Base-by-base conservation (phyloP, 2,113 vertebrate genomes). In the Macquaria australasica region DNA sequence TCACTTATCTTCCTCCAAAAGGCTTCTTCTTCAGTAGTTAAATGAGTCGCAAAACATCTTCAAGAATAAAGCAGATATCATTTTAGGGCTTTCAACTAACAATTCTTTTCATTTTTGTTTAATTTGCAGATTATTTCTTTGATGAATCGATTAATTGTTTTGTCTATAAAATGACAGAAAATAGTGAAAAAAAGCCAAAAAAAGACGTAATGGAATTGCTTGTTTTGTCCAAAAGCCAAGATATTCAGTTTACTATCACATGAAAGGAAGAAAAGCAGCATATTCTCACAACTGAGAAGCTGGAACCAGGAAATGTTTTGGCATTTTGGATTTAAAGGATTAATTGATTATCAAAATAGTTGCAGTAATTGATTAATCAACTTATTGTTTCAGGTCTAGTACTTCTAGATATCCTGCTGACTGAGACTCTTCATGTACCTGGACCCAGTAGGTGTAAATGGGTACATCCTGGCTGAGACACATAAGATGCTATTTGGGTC, bases 401-500 rank as follows among this genome's bases (percentile, higher is more conserved):
- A 8, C 43, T 28, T 48, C 1, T n/a, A n/a, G 28, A 34, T 23
- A 45, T 72, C 25, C 16, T 37, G 67, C 69, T 76, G 43, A 58
- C 20, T 41, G 8, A 63, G 18, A 10, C 39, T 53, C 37, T 43
- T 50, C 1, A 6, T 64, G 66, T 21, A 79, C 76, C 45, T 80
- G 60, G 23, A 66, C 53, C 43, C 84, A 81, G 79, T 43, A 72
- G 60, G 43, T 67, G 48, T 79, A 34, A 76, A 81, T 55, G 71
- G 58, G 56, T 15, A 37, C 59, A 83, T 87, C 79, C 82, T 73
- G 64, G 48, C 79, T 62, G 66, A 71, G 23, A 82, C 25, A 72
- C 62, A 78, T 62, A 71, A 73, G 74, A 80, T 70, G 51, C 77
- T 88, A 80, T 84, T 83, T 77, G 68, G 34, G 73, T 34, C 60